Base-by-base conservation (phyloP, 2,888 invertebrate species). In the Campopleginae sp. region DNA sequence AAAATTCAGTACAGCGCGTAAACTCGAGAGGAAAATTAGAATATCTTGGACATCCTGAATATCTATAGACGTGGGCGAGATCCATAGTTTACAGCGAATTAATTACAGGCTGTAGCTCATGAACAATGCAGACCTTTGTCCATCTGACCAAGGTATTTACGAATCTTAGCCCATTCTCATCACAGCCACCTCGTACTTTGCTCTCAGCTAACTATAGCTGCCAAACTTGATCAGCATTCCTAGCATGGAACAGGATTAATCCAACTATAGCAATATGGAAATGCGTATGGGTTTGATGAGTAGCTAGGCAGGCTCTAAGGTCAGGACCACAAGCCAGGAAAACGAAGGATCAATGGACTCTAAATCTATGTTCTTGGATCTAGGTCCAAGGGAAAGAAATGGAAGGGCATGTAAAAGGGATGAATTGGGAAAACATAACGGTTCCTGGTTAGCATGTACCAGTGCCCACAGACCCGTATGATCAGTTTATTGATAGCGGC, bases 191-290 rank as follows among this genome's bases (percentile, higher is more conserved):
- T 17, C 70, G 44, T 19, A 33, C 71, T 46, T 66, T 58, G 27
- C 63, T 66, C 70, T 48, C 23, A 72, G 79, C 76, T 54, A 71
- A 72, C 80, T 58, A 75, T 84, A 88, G 84, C 89, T 89, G 89
- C 89, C 91, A 90, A 91, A 90, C 88, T 91, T 90, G 89, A 89
- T 91, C 88, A 90, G 87, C 84, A 87, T 86, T 89, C 86, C 87
- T 84, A 87, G 82, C 85, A 74, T 80, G 85, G 84, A 84, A 86
- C 88, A 87, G 89, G 89, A 91, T 91, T 92, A 92, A 92, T 91
- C 89, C 88, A 88, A 87, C n/a, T 89, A n/a, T n/a, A 90, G 91
- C 91, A 92, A 91, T 92, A 92, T 92, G 92, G 91, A 92, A 92
- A 92, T 92, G 89, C 88, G 84, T 85, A 68, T 70, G 74, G 84